Base-by-base conservation (phyloP, 2,113 vertebrate species). In the Eclectus roratus region DNA sequence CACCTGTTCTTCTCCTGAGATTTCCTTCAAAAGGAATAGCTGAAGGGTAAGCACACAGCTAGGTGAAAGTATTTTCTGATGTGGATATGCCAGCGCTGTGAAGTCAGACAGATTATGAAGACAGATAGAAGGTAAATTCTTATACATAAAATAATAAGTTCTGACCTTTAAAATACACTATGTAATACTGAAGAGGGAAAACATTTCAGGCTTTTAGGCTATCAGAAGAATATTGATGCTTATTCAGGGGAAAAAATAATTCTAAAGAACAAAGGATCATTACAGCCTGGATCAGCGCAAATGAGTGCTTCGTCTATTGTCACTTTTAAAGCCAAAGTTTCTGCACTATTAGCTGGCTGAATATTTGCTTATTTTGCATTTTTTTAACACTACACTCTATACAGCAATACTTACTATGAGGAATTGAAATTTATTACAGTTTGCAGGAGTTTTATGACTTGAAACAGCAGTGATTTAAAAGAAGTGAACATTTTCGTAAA, bases 401-500 rank as follows among this genome's bases (percentile, higher is more conserved):
- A 73, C n/a, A 56, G 46, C 76, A 47, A 28, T 63, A 82, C 66
- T 79, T 76, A 71, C 39, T 74, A 58, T 44, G 19, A 88, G 66
- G 66, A 91, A 50, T 37, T 84, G 31, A 94, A 92, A 96, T 94
- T 95, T 97, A 95, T 94, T 94, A 72, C 35, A 83, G 47, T 94
- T 94, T 97, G 61, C 50, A 88, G 33, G 82, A 94, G 78, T 93
- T 97, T 93, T 96, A 94, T 94, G 85, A 69, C 78, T 82, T 87
- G 93, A 81, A 96, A 94, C 79, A 80, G 41, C 21, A 80, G 35
- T 81, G 64, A 95, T 95, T 96, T 96, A 87, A 94, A 96, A 93
- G 80, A 58, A 95, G 80, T 60, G 82, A 95, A 91, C 28, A 73
- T 80, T 93, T 93, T 78, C 74, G 56, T 71, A 84, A 64, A 66